Percentiles rank a stretch among this genome's conserved stretches.
These are phyloP conservation scores for Drosophila birchii DNA, from an alignment of 2,888 invertebrate genomes.

Conservation along the genomic window DNA sequence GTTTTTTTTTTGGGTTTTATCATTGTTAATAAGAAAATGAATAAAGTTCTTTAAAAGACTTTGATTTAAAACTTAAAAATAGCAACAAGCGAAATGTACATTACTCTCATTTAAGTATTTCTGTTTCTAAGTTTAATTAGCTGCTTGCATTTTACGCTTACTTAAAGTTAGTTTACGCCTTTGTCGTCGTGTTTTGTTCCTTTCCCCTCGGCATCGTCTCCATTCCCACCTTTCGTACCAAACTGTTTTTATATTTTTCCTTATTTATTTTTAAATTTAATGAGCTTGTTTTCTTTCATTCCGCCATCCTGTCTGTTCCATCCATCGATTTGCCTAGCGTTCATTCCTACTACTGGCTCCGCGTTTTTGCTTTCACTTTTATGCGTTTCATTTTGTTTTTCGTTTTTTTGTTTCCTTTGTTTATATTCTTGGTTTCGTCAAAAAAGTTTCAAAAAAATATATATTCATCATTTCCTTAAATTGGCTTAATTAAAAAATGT, in stretches of 20 bases:
- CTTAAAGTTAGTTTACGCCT: conserved; percentile 61
- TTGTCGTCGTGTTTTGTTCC: conserved; percentile 48
- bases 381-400: conserved; percentile 51
- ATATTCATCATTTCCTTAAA: conserved; percentile 72
- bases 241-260: conserved; percentile 34
- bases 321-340: conserved; percentile 45
- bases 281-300: conserved; percentile 62
- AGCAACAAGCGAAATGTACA: conserved; percentile 83
- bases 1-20: conserved; percentile 45
- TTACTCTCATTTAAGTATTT: conserved; percentile 60
- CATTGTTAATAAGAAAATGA: conserved; percentile 67
- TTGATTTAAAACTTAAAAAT: conserved; percentile 80
- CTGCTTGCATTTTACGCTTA: conserved; percentile 58
- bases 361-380: conserved; percentile 41
- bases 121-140: conserved; percentile 54
- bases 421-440: conserved; percentile 63
- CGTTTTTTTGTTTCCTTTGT: conserved; percentile 59
- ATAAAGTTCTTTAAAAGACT: conserved; percentile 82
- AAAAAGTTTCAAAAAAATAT: conserved; percentile 84
- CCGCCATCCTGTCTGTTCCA: conserved; percentile 36
- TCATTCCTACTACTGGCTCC: conserved; percentile 39
- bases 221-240: conserved; percentile 13
- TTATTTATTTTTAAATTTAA: conserved; percentile 59
- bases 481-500: conserved; percentile 80
- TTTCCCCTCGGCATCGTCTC: conserved; percentile 13